These are phyloP conservation scores for Muscicapa comitata DNA, from an alignment of 2,797 vertebrate genomes.

Conservation along the genomic window DNA sequence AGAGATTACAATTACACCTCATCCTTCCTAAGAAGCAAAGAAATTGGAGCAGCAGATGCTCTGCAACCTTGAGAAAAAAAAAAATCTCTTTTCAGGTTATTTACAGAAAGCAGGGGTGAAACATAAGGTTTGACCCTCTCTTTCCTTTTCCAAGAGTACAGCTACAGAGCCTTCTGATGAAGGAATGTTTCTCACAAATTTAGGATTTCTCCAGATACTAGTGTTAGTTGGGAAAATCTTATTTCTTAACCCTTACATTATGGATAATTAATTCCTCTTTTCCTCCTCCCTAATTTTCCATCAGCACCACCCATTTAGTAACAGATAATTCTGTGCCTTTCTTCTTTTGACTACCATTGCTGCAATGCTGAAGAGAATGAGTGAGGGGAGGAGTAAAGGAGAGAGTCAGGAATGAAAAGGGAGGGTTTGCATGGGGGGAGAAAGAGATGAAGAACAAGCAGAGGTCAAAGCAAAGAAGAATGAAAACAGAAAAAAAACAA, in stretches of 20 bases:
- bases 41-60: constrained; percentile 9
- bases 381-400: constrained; percentile 58
- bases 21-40: neutral
- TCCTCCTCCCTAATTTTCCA: constrained; percentile 65
- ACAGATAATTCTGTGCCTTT: constrained; percentile 65
- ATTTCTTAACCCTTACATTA: constrained; percentile 60
- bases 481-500: neutral
- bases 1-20: neutral
- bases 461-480: constrained; percentile 56
- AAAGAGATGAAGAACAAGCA: constrained; percentile 60
- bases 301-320: constrained; percentile 64
- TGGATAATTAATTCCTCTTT: constrained; percentile 68
- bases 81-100: neutral
- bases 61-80: neutral
- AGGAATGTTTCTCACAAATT: neutral
- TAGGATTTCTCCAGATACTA: constrained; percentile 23
- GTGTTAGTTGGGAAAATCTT: constrained; percentile 32
- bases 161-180: neutral
- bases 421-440: constrained; percentile 23
- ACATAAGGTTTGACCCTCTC: neutral
- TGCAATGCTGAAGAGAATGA: constrained; percentile 59
- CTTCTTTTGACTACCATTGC: constrained; percentile 66
- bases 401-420: constrained; percentile 37
- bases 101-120: constrained; percentile 16
- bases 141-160: neutral